Evolutionary conservation across 2,888 invertebrate genomes (phyloP).

Genomic region (Cantharis nigra): DNA sequence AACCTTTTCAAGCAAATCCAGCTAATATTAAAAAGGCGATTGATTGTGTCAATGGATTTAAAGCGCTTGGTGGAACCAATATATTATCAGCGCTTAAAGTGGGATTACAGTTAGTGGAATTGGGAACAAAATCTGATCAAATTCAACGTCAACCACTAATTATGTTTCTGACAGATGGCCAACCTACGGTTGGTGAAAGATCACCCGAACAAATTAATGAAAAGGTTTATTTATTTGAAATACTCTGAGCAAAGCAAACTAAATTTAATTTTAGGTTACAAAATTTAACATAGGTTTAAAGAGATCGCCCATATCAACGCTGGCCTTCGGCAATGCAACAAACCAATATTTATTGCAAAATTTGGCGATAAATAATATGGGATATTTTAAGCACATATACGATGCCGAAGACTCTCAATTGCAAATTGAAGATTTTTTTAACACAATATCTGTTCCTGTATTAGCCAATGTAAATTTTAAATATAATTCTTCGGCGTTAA

Average conservation of each 20-base stretch:
- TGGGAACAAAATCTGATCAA: constrained; percentile 35
- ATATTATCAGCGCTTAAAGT: constrained; percentile 68
- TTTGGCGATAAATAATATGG: neutral
- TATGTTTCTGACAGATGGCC: constrained; percentile 70
- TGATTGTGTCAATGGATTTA: constrained; percentile 60
- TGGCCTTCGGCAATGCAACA: neutral
- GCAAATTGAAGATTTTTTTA: neutral
- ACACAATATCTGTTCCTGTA: neutral
- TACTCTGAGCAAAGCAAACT: constrained; percentile 56
- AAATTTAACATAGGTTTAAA: neutral
- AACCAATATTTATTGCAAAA: neutral
- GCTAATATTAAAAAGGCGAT: constrained; percentile 66
- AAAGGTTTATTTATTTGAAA: constrained; percentile 43
- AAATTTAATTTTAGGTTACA: constrained; percentile 43
- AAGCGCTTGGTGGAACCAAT: constrained; percentile 67
- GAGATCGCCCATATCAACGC: neutral
- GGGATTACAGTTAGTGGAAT: constrained; percentile 50
- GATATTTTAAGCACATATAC: neutral
- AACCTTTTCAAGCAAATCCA: constrained; percentile 60
- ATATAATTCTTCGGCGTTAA: neutral
- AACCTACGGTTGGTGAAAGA: constrained; percentile 62
- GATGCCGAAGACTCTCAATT: neutral
- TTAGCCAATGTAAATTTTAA: neutral
- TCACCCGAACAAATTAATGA: constrained; percentile 59
- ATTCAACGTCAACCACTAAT: constrained; percentile 63